Evolutionary conservation across 2,797 vertebrate species (phyloP), one percentile per base, ranked within the genome.

Genomic region (Vultur gryphus): DNA sequence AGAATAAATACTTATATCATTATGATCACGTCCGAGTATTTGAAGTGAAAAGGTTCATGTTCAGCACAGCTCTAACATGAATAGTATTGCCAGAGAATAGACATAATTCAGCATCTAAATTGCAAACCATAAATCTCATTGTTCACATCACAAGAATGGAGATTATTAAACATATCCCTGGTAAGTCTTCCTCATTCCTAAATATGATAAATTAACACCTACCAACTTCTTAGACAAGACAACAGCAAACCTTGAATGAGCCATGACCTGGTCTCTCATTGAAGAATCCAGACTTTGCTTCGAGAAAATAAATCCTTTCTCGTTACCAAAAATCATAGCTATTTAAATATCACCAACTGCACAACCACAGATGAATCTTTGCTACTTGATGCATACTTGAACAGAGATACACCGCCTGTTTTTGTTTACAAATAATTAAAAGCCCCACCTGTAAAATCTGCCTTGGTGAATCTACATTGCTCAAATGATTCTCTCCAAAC

Each of bases 361-460:
- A 0, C 59, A 94, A 66, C 55, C 73, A 79, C 75, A 90, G 75
- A 76, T 9, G 29, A 78, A 75, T 54, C 84, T 80, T 67, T 52
- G 29, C 67, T 90, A 7, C n/a, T 51, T 23, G 31, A 15, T 35
- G 54, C 91, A 92, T 92, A 83, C 84, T 46, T 87, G 43, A 93
- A 55, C 52, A 70, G 80, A 75, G 24, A 85, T 46, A 64, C 19
- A 61, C 39, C 4, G 16, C 19, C 84, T 94, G 81, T 4, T 61
- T 90, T 59, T 95, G 87, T 92, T 97, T 92, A 93, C 90, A 95
- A 95, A 93, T 67, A 94, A 83, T 84, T 94, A 95, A 77, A 84
- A 95, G 67, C 86, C 94, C 90, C 93, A 92, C 94, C 92, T 95
- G 59, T 80, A 86, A 95, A 77, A 87, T 54, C 73, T 85, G 86